Evolutionary conservation across 2,888 invertebrate genomes (phyloP), one percentile per base, ranked within the genome.

Genomic region (Drepanosiphum platanoidis): DNA sequence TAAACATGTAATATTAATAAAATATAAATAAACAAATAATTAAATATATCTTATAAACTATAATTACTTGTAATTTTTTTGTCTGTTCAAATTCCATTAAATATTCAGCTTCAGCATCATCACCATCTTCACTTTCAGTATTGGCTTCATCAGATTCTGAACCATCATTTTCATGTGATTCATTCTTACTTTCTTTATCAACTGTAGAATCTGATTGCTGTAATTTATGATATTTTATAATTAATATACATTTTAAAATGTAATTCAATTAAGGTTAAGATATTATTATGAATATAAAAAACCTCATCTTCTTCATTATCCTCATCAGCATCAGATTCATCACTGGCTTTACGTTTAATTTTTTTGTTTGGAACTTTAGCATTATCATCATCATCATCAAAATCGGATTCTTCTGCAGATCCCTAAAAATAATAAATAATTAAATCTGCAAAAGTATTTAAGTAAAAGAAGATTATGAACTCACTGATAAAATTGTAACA

Each of bases 401-500:
- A n/a, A 75, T 68, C 84, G 7, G 84, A 84, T 84, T 77, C 84
- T 22, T 75, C 83, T 58, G 75, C 84, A 32, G 84, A 84, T 22
- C 52, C 77, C 84, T 84, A 70, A 66, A 74, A 4, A 74, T 11
- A 42, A 42, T 34, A 34, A 32, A 18, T 7, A 68, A 39, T 58
- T 77, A 27, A 22, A 1, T 13, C 13, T 68, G 1, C 13, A 58
- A n/a, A 34, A 30, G 77, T 15, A 61, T 79, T 42, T 64, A n/a
- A n/a, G n/a, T 61, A 11, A 71, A 1, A 36, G 11, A 58, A n/a
- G 8, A 2, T 64, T 52, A 27, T 13, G 8, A 68, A 30, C 34
- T 84, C 8, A 84, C 84, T 13, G 84, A 84, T 8, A 83, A 36
- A 34, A 91, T 87, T 86, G 88, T 89, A 1, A 94, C 91, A 77